Conservation (phyloP, 1,140 invertebrate genomes). For the Cryptotermes secundus region DNA sequence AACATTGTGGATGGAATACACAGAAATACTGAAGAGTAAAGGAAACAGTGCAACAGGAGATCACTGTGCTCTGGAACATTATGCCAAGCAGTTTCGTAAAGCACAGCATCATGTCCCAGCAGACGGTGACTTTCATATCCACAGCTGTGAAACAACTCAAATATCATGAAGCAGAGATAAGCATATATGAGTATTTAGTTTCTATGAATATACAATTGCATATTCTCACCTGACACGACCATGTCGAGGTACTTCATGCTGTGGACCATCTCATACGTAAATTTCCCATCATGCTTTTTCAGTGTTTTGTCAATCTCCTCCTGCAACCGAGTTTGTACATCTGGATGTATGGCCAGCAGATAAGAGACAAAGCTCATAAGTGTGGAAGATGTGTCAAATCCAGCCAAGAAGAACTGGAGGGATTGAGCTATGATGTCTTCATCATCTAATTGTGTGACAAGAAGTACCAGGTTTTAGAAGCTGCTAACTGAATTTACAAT, state of each 20-base stretch:
- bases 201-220: no score
- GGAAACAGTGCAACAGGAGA: no score
- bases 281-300: not conserved
- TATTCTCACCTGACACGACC: no score
- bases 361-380: not conserved
- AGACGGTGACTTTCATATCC: no score
- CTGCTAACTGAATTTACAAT: not conserved
- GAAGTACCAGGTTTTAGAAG: not conserved
- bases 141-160: no score
- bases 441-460: not conserved
- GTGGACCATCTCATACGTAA: conserved; percentile 31
- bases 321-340: not conserved
- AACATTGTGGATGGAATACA: no score
- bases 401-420: not conserved
- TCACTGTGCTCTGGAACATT: no score
- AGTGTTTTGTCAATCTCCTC: not conserved
- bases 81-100: no score
- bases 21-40: no score
- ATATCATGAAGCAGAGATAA: no score
- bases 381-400: not conserved
- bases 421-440: not conserved
- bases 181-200: no score
- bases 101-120: not conserved
- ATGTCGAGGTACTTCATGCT: no score
- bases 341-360: not conserved